phyloP scores from a whole-genome alignment of 2,888 invertebrate genomes.

The Eugnorisma glareosa region DNA sequence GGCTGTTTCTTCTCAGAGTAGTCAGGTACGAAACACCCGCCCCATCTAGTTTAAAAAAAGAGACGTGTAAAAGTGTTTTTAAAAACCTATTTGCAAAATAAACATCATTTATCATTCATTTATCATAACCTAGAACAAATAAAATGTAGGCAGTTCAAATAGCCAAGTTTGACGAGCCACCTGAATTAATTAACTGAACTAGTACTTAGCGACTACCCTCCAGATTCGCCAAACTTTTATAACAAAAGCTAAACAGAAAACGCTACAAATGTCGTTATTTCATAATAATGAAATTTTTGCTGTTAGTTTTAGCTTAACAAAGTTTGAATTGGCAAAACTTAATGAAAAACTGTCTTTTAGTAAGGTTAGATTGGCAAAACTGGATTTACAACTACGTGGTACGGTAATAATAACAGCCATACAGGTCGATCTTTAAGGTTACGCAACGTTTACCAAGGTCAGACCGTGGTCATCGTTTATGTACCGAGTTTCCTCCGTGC shows the following conservation, averaged over 20 bases:
- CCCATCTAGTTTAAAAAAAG: too few species aligned
- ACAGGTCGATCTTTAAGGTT: background rate
- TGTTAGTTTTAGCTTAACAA: constrained; percentile 4
- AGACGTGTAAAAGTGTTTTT: too few species aligned
- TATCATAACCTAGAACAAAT: too few species aligned
- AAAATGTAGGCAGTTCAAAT: background rate
- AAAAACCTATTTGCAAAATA: too few species aligned
- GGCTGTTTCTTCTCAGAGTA: too few species aligned
- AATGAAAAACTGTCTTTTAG: background rate
- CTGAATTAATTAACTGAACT: background rate
- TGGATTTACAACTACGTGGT: background rate
- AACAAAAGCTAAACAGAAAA: constrained; percentile 28
- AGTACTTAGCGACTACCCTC: constrained; percentile 11
- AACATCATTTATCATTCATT: too few species aligned
- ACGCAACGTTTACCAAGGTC: background rate
- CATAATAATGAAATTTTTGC: background rate
- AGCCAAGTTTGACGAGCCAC: background rate
- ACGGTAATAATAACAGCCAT: background rate
- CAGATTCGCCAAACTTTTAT: constrained; percentile 7
- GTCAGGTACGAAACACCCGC: too few species aligned
- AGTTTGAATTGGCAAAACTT: background rate
- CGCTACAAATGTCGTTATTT: constrained; percentile 6
- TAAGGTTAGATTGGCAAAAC: background rate
- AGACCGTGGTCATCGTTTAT: background rate
- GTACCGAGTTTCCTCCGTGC: background rate